Conservation (phyloP, 2,113 vertebrate genomes). For the Cebus imitator region DNA sequence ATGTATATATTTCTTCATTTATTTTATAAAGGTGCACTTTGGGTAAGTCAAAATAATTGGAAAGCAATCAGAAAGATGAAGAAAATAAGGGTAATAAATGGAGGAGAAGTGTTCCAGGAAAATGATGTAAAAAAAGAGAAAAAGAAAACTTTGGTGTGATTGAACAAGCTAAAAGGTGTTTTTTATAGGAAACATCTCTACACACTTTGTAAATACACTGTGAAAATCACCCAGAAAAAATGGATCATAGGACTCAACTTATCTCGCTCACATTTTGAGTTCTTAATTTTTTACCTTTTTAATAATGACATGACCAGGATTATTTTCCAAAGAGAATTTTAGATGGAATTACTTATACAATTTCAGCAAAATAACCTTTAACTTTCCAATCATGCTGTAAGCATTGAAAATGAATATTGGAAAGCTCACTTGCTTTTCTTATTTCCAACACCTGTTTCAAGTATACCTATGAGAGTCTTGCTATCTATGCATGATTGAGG, state of each 20-base stretch:
- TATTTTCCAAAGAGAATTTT: background rate
- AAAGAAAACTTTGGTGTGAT: background rate
- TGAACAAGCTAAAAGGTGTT: background rate
- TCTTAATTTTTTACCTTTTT: background rate
- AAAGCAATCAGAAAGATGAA: conserved; percentile 3
- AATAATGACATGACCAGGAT: background rate
- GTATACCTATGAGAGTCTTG: background rate
- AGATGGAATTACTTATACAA: background rate
- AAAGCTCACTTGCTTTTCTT: background rate
- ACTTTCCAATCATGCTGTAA: background rate
- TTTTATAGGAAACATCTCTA: background rate
- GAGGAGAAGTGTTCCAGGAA: background rate
- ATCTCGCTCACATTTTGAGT: background rate
- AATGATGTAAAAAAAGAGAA: background rate
- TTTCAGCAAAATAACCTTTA: background rate
- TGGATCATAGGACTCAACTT: background rate
- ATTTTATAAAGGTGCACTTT: background rate
- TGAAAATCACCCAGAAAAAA: background rate
- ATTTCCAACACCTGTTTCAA: background rate
- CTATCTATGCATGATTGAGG: background rate
- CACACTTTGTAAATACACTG: background rate
- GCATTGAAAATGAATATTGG: background rate
- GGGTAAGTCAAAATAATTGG: background rate
- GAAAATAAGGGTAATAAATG: background rate
- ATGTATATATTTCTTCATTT: background rate